Evolutionary conservation across 2,797 vertebrate genomes (phyloP).

Genomic region (Malurus leucopterus): DNA sequence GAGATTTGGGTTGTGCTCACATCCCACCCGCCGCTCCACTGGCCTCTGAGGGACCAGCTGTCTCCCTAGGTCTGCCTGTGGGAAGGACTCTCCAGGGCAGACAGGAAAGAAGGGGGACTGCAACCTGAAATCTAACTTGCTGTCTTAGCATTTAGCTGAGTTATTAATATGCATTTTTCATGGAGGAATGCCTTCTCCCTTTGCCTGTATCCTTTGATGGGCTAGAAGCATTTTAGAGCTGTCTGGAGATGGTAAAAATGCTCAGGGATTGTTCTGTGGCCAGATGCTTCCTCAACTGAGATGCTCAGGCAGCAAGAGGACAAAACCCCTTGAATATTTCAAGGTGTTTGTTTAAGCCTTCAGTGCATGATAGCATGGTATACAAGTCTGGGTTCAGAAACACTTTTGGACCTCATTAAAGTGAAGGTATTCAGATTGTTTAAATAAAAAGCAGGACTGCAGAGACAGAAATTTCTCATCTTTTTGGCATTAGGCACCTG

Average conservation of each 20-base stretch:
- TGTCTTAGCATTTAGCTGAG: not conserved
- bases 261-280: not conserved
- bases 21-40: fast-evolving
- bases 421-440: not conserved
- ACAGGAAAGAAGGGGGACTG: not conserved
- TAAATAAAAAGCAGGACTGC: not conserved
- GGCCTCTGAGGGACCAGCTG: not conserved
- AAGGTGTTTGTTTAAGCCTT: not conserved
- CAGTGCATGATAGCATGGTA: not conserved
- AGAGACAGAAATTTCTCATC: not conserved
- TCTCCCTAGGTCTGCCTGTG: not conserved
- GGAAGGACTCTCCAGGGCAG: not conserved
- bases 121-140: not conserved
- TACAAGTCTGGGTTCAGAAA: not conserved
- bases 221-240: not conserved
- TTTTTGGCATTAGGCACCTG: not conserved
- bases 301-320: not conserved
- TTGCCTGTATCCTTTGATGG: not conserved
- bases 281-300: not conserved
- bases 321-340: not conserved
- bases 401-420: not conserved
- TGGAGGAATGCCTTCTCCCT: not conserved
- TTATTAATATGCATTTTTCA: not conserved
- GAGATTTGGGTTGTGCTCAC: not conserved
- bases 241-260: not conserved